A percentile compares a stretch with the other conserved stretches of the same genome.
Evolutionary conservation across 2,888 invertebrate species (phyloP).

Genomic region (Gerris lacustris): DNA sequence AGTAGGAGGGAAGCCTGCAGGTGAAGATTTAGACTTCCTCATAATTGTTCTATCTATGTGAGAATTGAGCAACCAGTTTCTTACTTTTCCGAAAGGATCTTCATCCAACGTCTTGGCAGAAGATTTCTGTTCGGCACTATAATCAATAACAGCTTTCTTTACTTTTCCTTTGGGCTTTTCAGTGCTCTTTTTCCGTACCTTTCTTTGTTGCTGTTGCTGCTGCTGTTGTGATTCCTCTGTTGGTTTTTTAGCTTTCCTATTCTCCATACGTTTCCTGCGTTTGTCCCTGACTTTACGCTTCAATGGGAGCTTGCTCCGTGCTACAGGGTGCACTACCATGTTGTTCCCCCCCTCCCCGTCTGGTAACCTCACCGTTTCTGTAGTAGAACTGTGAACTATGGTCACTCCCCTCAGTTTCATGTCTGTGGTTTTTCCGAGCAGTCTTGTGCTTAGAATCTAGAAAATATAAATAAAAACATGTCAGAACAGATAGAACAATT

Average conservation of each 20-base stretch:
- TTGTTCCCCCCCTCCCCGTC: slow-evolving; percentile 43
- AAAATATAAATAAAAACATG: slow-evolving; percentile 25
- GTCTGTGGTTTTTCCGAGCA: slow-evolving; percentile 66
- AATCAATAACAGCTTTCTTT: slow-evolving; percentile 63
- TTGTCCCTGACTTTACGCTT: slow-evolving; percentile 60
- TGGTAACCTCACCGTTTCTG: slow-evolving; percentile 73
- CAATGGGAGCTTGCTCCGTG: slow-evolving; percentile 73
- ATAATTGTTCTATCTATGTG: slow-evolving; percentile 42
- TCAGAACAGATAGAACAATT: neutral
- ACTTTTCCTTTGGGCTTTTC: slow-evolving; percentile 42
- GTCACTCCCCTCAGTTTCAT: slow-evolving; percentile 75
- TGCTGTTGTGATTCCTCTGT: slow-evolving; percentile 22
- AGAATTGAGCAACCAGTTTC: slow-evolving; percentile 69
- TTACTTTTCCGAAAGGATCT: slow-evolving; percentile 62
- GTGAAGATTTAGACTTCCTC: slow-evolving; percentile 75
- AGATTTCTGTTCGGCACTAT: slow-evolving; percentile 47
- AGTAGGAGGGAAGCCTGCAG: slow-evolving; percentile 46
- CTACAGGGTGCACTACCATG: slow-evolving; percentile 69
- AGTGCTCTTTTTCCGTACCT: slow-evolving; percentile 41
- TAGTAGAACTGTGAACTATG: slow-evolving; percentile 79
- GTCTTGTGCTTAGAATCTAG: slow-evolving; percentile 66
- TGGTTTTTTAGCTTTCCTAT: slow-evolving; percentile 38
- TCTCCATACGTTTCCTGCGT: slow-evolving; percentile 22
- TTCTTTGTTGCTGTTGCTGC: slow-evolving; percentile 5
- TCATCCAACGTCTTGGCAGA: slow-evolving; percentile 36